phyloP scores from a whole-genome alignment of 2,797 vertebrate genomes.

The Sebastes taczanowskii region DNA sequence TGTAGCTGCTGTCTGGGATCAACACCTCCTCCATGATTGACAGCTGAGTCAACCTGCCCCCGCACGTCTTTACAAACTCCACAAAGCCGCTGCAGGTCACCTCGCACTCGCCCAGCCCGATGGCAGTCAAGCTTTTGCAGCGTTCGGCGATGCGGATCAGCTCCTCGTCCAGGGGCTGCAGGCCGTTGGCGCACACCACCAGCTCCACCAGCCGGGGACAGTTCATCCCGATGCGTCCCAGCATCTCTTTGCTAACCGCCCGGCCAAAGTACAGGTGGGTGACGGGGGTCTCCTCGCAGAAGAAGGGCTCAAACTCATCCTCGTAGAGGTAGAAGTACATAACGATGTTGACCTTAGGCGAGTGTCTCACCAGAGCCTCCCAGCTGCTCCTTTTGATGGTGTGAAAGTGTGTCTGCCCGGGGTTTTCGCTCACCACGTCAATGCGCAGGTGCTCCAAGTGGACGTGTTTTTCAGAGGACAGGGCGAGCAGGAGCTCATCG shows the following conservation, averaged over 20 bases:
- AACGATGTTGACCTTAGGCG: slow-evolving; percentile 94
- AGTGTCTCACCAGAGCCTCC: slow-evolving; percentile 94
- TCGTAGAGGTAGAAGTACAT: slow-evolving; percentile 98
- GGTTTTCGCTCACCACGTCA: slow-evolving; percentile 93
- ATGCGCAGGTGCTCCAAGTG: slow-evolving; percentile 93
- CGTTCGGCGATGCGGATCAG: slow-evolving; percentile 92
- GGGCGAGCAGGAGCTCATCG: slow-evolving; percentile 91
- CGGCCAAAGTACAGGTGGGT: slow-evolving; percentile 96
- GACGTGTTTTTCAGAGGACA: slow-evolving; percentile 94
- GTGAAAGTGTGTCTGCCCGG: slow-evolving; percentile 91
- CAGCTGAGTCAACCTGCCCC: slow-evolving; percentile 91
- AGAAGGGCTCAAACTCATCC: slow-evolving; percentile 95
- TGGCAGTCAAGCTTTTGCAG: slow-evolving; percentile 92
- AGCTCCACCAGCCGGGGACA: slow-evolving; percentile 94
- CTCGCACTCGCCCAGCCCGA: slow-evolving; percentile 94
- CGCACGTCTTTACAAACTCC: slow-evolving; percentile 97
- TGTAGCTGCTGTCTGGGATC: slow-evolving; percentile 94
- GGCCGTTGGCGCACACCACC: slow-evolving; percentile 94
- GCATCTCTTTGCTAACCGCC: slow-evolving; percentile 93
- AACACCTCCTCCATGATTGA: slow-evolving; percentile 98
- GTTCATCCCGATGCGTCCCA: slow-evolving; percentile 93
- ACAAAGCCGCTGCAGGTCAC: slow-evolving; percentile 97
- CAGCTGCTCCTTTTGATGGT: slow-evolving; percentile 95
- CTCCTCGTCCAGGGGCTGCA: slow-evolving; percentile 94
- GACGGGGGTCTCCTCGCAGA: slow-evolving; percentile 91